Base-by-base conservation (phyloP, 1,140 invertebrate species). In the Drosophila nebulosa region DNA sequence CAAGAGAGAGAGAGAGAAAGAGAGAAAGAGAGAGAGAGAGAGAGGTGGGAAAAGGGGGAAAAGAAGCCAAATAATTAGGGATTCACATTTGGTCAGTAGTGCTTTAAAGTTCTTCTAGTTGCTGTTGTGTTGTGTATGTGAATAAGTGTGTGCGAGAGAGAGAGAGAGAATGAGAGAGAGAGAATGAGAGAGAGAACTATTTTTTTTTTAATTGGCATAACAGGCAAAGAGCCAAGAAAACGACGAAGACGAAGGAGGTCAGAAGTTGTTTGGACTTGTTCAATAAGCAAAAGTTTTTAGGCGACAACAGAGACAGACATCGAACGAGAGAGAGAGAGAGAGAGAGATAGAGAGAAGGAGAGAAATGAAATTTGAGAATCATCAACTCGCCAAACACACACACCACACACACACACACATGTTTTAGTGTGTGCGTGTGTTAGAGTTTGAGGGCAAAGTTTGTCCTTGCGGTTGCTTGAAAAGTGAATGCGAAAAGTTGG, bases 381-480 rank as follows among this genome's bases (percentile, higher is more conserved):
- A 75, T 75, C 69, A 72, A 63, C 69, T 74, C 42, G 42, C 16
- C 62, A 65, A 18, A 51, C 52, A 32, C 42, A 64, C 42, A 59
- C 18, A 22, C 14, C 27, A 22, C 26, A 36, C 12, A 14, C 55
- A n/a, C 58, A 61, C 39, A 46, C 39, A 46, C 39, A 46, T 46
- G 39, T 9, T 46, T 46, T 9, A 3, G 39, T 46, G 16, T 10
- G 39, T 36, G 36, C 14, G 36, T 46, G 16, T 46, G 39, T 46
- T 4, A 36, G 16, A 16, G n/a, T 36, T 51, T 9, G 50, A 14
- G 52, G 26, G 57, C 26, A 74, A 74, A 71, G 68, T 74, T 71
- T 58, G 58, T 69, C 66, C 69, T 63, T 69, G 66, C 18, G 70
- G 50, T 64, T 70, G 32, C 30, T 21, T 46, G 32, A 32, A 35